A percentile compares a stretch with the other conserved stretches of the same genome.
phyloP scores from a whole-genome alignment of 2,113 vertebrate species.

The Typhlomys cinereus region DNA sequence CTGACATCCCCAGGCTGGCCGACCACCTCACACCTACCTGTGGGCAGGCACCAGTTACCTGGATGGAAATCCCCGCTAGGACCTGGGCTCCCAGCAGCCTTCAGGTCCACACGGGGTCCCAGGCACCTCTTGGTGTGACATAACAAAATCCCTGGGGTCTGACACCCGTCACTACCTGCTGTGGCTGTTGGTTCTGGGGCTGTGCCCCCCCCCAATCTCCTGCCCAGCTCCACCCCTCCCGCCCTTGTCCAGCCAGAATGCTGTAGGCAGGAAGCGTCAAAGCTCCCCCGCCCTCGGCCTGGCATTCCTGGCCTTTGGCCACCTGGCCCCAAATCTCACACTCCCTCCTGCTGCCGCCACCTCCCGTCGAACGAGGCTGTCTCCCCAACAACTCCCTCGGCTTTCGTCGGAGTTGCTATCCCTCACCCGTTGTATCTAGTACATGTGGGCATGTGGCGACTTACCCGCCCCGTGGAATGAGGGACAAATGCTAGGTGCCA shows the following conservation, averaged over 20 bases:
- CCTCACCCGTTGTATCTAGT: not conserved
- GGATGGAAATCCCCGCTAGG: not conserved
- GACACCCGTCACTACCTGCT: not conserved
- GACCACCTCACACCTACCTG: not conserved
- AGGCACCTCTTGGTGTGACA: not conserved
- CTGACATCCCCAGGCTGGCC: fast-evolving
- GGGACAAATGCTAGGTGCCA: not conserved
- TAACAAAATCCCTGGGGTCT: not conserved
- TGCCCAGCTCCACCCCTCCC: not conserved
- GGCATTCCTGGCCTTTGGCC: not conserved
- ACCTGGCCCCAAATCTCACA: not conserved
- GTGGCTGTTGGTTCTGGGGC: not conserved
- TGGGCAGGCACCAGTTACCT: not conserved
- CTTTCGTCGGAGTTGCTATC: fast-evolving
- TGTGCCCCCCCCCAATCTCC: not conserved
- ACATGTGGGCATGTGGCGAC: not conserved
- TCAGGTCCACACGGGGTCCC: not conserved
- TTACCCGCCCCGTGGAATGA: fast-evolving
- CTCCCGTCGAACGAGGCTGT: not conserved
- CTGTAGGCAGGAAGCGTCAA: not conserved
- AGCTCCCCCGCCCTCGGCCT: not conserved
- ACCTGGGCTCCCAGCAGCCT: not conserved
- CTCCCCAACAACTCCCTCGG: not conserved
- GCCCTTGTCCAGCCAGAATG: not conserved
- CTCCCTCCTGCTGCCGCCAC: not conserved